Percentiles rank a stretch among this genome's conserved stretches.
phyloP scores from a whole-genome alignment of 2,113 vertebrate species.

The Charadrius vociferus region DNA sequence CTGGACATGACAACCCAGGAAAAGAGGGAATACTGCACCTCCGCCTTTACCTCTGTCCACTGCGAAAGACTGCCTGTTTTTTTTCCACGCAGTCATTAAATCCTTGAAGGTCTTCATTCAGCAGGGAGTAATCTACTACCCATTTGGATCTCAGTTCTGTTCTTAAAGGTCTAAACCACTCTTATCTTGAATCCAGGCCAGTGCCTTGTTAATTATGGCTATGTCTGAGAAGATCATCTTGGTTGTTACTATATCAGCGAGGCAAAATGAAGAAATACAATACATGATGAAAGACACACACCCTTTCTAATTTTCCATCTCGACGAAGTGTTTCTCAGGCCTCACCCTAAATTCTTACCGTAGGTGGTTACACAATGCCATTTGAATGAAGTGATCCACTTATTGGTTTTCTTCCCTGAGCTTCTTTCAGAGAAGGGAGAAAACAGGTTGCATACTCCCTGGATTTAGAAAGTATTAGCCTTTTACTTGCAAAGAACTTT shows the following conservation, averaged over 20 bases:
- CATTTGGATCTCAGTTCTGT: not conserved
- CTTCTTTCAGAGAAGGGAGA: not conserved
- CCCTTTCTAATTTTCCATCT: slow-evolving; percentile 9
- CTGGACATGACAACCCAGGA: not conserved
- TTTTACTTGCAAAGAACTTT: not conserved
- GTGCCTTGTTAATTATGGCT: slow-evolving; percentile 3
- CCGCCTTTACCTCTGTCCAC: not conserved
- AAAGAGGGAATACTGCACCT: not conserved
- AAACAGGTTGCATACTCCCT: not conserved
- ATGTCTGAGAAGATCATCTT: slow-evolving; percentile 25
- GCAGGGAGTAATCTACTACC: not conserved
- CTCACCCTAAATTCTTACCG: slow-evolving; percentile 47
- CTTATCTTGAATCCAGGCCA: slow-evolving; percentile 19
- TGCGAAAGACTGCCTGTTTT: not conserved
- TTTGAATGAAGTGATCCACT: slow-evolving; percentile 6
- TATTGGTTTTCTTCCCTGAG: not conserved
- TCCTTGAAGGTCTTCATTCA: slow-evolving; percentile 2
- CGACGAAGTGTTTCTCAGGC: slow-evolving; percentile 36
- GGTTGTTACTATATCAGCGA: slow-evolving; percentile 11
- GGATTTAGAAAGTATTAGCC: not conserved
- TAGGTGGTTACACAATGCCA: not conserved
- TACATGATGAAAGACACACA: not conserved
- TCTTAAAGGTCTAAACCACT: not conserved
- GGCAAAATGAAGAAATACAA: slow-evolving; percentile 43
- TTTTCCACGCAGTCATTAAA: not conserved